Percentiles rank a stretch among this genome's conserved stretches.
These are phyloP conservation scores for Rhodeus uyekii DNA, from an alignment of 2,797 vertebrate genomes.

Conservation along the genomic window DNA sequence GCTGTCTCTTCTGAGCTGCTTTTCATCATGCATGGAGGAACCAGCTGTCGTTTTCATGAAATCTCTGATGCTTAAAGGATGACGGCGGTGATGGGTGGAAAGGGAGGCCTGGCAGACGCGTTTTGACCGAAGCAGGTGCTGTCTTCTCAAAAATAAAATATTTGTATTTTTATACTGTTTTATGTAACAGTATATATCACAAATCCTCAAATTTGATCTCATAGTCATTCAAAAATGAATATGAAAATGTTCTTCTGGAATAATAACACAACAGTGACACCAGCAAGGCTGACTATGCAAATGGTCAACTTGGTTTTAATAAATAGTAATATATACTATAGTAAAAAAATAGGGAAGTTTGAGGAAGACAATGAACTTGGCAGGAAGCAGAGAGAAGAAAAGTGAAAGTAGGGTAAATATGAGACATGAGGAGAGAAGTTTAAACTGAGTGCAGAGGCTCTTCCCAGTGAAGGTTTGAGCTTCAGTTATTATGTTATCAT, in stretches of 20 bases:
- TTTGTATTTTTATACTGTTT: background rate
- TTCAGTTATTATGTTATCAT: conserved; percentile 24
- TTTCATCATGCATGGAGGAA: conserved; percentile 36
- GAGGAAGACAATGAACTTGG: background rate
- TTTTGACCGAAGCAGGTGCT: background rate
- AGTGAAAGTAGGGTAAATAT: background rate
- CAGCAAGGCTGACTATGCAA: background rate
- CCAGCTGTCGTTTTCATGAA: conserved; percentile 27
- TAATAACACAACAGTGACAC: background rate
- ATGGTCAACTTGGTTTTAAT: background rate
- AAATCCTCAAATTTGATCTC: background rate
- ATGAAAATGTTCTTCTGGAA: background rate
- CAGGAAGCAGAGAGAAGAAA: background rate
- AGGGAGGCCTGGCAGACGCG: background rate
- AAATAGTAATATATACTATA: background rate
- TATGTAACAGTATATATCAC: background rate
- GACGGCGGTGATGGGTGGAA: conserved; percentile 5
- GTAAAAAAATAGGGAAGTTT: background rate
- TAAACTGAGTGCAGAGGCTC: background rate
- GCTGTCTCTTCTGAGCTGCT: conserved; percentile 28
- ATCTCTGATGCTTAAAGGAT: background rate
- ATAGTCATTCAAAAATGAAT: background rate
- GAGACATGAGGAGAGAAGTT: background rate
- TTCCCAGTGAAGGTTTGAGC: background rate
- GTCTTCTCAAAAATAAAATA: background rate